phyloP scores from a whole-genome alignment of 1,140 invertebrate species.

The Polypedilum vanderplanki region DNA sequence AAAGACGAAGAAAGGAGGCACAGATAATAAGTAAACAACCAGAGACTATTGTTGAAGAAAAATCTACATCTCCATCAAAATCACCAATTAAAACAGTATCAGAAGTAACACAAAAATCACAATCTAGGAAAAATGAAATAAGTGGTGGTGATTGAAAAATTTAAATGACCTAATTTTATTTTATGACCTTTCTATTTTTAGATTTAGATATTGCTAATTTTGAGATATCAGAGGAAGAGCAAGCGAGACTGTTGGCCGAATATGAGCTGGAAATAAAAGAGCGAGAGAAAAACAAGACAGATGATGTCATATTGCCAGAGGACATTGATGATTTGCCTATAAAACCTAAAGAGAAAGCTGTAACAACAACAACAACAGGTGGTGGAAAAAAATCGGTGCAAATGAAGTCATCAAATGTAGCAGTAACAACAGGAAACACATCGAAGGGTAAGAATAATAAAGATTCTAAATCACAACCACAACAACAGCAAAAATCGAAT shows the following conservation, averaged over 20 bases:
- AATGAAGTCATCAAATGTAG: neutral
- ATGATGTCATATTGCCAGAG: neutral
- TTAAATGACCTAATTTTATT: too few species aligned
- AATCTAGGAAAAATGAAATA: neutral
- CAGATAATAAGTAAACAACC: neutral
- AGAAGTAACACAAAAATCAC: neutral
- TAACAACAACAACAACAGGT: constrained; percentile 4
- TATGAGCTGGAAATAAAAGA: constrained; percentile 43
- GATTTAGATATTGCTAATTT: constrained; percentile 42
- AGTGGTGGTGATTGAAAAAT: neutral
- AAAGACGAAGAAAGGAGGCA: constrained; percentile 30
- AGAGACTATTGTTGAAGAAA: constrained; percentile 32
- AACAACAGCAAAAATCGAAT: constrained; percentile 27
- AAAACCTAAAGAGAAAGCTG: neutral
- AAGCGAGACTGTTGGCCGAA: constrained; percentile 42
- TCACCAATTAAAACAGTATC: too few species aligned
- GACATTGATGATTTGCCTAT: neutral
- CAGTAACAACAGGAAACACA: neutral
- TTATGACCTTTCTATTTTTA: neutral
- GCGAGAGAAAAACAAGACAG: constrained; percentile 29
- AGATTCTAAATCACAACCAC: neutral
- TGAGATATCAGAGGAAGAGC: constrained; percentile 43
- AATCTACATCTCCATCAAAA: neutral
- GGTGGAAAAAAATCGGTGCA: neutral
- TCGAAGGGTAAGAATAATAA: constrained; percentile 22